Conservation (phyloP, 2,888 invertebrate genomes). For the Neocrepidodera transversa region DNA sequence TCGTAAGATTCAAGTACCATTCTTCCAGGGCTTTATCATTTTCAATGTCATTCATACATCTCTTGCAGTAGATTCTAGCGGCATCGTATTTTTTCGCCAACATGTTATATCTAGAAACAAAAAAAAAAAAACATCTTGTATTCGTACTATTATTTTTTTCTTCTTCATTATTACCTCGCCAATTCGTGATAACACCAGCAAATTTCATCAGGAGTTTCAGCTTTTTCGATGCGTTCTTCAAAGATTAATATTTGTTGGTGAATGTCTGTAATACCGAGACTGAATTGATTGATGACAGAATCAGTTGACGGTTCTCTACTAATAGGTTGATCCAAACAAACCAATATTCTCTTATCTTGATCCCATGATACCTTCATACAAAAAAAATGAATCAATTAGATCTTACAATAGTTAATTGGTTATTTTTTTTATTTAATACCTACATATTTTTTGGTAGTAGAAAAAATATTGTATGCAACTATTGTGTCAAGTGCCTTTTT, state of each 20-base stretch:
- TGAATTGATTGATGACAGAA: slow-evolving; percentile 54
- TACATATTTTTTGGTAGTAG: no score
- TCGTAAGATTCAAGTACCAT: slow-evolving; percentile 60
- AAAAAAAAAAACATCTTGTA: no score
- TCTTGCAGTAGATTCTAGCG: slow-evolving; percentile 56
- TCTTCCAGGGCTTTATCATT: slow-evolving; percentile 48
- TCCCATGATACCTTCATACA: slow-evolving; percentile 36
- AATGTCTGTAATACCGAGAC: slow-evolving; percentile 49
- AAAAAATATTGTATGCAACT: no score
- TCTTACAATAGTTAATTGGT: no score
- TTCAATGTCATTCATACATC: slow-evolving; percentile 54
- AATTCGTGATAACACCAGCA: slow-evolving; percentile 62
- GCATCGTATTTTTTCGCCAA: slow-evolving; percentile 59
- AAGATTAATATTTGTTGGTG: slow-evolving; percentile 50
- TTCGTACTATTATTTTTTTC: no score
- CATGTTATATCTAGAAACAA: slow-evolving; percentile 38
- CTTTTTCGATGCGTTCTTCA: slow-evolving; percentile 49
- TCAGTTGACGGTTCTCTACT: slow-evolving; percentile 54
- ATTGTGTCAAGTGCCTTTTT: no score
- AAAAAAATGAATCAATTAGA: neutral
- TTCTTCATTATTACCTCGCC: slow-evolving; percentile 55
- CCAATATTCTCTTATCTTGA: slow-evolving; percentile 50
- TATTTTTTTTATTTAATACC: no score
- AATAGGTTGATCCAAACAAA: slow-evolving; percentile 51
- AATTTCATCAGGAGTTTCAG: slow-evolving; percentile 57